Evolutionary conservation across 2,797 vertebrate species (phyloP), one percentile per base, ranked within the genome.

Genomic region (Cyprinodon diabolis): DNA sequence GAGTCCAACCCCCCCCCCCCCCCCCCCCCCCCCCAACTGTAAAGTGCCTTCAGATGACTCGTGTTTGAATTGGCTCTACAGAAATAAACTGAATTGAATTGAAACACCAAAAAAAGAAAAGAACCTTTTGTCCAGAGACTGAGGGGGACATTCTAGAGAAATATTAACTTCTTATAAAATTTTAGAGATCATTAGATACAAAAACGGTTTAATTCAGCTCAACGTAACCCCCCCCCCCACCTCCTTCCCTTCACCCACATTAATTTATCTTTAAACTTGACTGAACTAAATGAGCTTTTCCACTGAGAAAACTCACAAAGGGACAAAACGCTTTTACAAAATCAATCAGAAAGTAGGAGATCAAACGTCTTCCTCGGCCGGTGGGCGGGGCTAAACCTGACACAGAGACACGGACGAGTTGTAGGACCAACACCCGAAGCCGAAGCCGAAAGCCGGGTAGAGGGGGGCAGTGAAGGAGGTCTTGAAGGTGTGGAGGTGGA

Each of bases 361-460:
- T 30, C 30, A 30, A 30, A 30, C 30, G 30, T 30, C 30, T 30
- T 30, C 30, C 30, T 30, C 30, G 30, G 30, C 30, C 30, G 30
- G 30, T 30, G 30, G 30, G 30, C 30, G 52, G 4, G n/a, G 14
- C 72, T 75, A 62, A 47, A 48, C 21, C 68, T 76, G 51, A 25
- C 21, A 66, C 23, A 77, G 37, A 51, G 75, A 52, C 13, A 58
- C 69, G 3, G 69, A 60, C 8, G 75, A 60, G 17, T 45, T 17
- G 17, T 71, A 72, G 7, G 75, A 71, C 75, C 75, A 71, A 47
- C 23, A 77, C 11, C 75, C 69, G 5, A 77, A 76, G 3, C 74
- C 68, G 10, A 69, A 69, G 12, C 68, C 68, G 3, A 69, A 69
- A 6, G 52, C 51, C 3, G 68, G 68, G 37, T 25, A 69, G 19